Conservation (phyloP, 2,113 vertebrate species). For the Parus major region DNA sequence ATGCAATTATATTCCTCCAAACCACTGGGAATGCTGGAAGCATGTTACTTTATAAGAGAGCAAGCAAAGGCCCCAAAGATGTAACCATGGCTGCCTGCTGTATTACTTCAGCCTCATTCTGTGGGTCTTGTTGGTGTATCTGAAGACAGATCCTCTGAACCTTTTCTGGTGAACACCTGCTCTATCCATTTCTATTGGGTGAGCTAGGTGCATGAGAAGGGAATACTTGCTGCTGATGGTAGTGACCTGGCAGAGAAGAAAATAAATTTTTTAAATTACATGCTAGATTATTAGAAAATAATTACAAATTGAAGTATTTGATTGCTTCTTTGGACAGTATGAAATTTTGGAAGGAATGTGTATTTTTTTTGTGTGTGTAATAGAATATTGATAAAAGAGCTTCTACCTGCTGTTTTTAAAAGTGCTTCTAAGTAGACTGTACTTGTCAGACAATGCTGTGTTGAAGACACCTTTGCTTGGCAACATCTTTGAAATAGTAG, state of each 20-base stretch:
- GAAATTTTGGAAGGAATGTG: neutral
- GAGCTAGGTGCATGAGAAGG: neutral
- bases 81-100: neutral
- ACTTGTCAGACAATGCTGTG: neutral
- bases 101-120: neutral
- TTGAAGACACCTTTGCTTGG: neutral
- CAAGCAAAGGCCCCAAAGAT: neutral
- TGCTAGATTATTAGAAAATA: neutral
- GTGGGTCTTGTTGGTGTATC: neutral
- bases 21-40: slow-evolving; percentile 44
- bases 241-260: neutral
- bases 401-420: neutral
- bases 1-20: slow-evolving; percentile 32
- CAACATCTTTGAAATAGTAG: neutral
- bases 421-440: neutral
- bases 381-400: neutral
- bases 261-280: neutral
- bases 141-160: neutral
- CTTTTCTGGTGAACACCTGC: neutral
- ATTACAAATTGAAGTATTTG: neutral
- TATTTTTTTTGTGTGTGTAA: neutral
- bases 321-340: neutral
- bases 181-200: neutral
- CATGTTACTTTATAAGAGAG: slow-evolving; percentile 12
- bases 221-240: neutral